A percentile compares a stretch with the other conserved stretches of the same genome.
phyloP scores from a whole-genome alignment of 2,797 vertebrate species.

The Lepidocolaptes lacrymiger region DNA sequence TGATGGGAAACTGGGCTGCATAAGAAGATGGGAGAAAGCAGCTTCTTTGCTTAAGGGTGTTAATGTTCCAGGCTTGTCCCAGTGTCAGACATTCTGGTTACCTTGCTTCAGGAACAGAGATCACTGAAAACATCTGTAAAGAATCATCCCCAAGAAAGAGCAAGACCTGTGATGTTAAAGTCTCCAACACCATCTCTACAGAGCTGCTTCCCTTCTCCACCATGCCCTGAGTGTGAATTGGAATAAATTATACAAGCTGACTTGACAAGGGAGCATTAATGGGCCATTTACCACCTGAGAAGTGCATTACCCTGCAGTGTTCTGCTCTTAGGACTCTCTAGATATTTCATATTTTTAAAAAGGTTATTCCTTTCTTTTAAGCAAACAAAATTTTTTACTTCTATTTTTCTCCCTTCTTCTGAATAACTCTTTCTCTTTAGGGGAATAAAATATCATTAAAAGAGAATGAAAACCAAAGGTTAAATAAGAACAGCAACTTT shows the following conservation, averaged over 20 bases:
- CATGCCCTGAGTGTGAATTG: background rate
- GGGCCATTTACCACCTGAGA: conserved; percentile 41
- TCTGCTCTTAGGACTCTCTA: background rate
- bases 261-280: conserved; percentile 28
- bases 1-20: background rate
- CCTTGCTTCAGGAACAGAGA: background rate
- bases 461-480: background rate
- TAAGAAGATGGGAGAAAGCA: background rate
- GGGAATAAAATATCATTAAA: background rate
- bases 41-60: background rate
- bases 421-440: background rate
- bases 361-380: background rate
- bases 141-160: background rate
- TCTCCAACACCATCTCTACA: background rate
- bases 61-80: background rate
- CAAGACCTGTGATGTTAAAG: background rate
- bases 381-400: background rate
- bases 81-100: background rate
- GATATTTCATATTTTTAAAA: background rate
- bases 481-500: background rate
- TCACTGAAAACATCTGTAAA: background rate
- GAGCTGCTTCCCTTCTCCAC: background rate
- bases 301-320: conserved; percentile 14
- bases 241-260: background rate
- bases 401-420: background rate